A percentile compares a stretch with the other conserved stretches of the same genome.
phyloP scores from a whole-genome alignment of 1,140 invertebrate species.

The Hypothenemus hampei region DNA sequence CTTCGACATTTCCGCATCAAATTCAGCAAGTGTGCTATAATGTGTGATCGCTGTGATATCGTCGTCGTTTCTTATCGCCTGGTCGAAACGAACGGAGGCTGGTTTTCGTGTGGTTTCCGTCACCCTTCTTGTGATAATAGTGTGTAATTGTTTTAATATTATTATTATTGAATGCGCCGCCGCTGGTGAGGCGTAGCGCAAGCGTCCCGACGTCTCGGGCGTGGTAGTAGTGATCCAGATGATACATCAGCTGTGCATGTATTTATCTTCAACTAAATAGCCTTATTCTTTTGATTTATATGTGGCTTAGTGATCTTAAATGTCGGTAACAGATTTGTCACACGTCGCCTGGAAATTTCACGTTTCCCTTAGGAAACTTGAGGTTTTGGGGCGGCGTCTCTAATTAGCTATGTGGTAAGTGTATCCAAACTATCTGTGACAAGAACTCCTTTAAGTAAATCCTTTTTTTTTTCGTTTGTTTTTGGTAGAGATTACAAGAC shows the following conservation, averaged over 20 bases:
- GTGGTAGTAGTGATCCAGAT: constrained; percentile 45
- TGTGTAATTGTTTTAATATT: too few relatives aligned
- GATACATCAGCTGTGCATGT: constrained; percentile 40
- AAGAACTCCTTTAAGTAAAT: constrained; percentile 4
- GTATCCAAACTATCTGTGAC: constrained; percentile 13
- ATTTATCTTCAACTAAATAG: constrained; percentile 34
- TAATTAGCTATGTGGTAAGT: constrained; percentile 3
- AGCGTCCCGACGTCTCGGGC: constrained; percentile 39
- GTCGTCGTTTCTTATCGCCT: constrained; percentile 30
- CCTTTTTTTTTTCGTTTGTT: constrained; percentile 5
- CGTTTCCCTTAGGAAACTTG: too few relatives aligned
- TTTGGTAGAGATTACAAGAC: constrained; percentile 27
- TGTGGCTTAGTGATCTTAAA: constrained; percentile 21
- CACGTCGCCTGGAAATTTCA: too few relatives aligned
- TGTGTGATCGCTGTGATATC: constrained; percentile 50
- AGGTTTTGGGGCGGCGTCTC: too few relatives aligned
- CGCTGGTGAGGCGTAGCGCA: constrained; percentile 31
- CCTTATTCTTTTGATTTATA: constrained; percentile 23
- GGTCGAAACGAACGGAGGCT: constrained; percentile 24
- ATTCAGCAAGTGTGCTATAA: constrained; percentile 55
- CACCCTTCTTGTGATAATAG: constrained; percentile 45
- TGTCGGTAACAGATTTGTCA: too few relatives aligned
- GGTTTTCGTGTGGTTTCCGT: constrained; percentile 34
- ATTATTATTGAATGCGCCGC: too few relatives aligned
- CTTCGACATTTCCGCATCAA: constrained; percentile 50